phyloP scores from a whole-genome alignment of 2,113 vertebrate genomes.

The Noctilio leporinus region DNA sequence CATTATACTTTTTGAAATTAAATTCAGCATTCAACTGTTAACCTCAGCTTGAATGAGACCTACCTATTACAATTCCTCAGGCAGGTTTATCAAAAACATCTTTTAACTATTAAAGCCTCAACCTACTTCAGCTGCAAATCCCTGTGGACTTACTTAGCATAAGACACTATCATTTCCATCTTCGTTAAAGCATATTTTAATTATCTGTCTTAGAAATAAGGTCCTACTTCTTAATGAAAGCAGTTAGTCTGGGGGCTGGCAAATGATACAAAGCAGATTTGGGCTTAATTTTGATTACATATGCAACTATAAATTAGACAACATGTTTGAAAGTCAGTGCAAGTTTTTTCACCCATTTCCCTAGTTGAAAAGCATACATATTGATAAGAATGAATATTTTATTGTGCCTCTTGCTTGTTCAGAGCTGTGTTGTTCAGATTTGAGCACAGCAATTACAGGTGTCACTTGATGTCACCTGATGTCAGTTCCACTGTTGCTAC shows the following conservation, averaged over 20 bases:
- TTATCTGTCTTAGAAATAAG: constrained; percentile 56
- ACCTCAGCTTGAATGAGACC: not conserved
- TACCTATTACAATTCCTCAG: not conserved
- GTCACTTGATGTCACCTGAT: not conserved
- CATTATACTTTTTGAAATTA: constrained; percentile 27
- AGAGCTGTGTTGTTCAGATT: not conserved
- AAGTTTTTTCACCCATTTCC: not conserved
- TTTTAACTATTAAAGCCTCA: constrained; percentile 39
- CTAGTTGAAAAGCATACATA: not conserved
- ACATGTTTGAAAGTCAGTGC: not conserved
- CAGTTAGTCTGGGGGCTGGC: not conserved
- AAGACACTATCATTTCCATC: constrained; percentile 29
- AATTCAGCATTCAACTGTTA: constrained; percentile 16
- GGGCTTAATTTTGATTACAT: not conserved
- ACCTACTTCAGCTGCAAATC: constrained; percentile 53
- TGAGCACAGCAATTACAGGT: not conserved
- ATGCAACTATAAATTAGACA: not conserved
- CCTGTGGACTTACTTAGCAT: constrained; percentile 22
- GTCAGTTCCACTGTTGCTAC: too few species aligned
- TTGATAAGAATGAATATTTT: not conserved
- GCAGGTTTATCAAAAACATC: constrained; percentile 53
- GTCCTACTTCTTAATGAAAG: constrained; percentile 24
- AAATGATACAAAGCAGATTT: not conserved
- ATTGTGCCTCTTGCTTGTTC: not conserved
- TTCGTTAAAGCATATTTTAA: constrained; percentile 55